A percentile compares a stretch with the other conserved stretches of the same genome.
Evolutionary conservation across 1,140 invertebrate species (phyloP).

Genomic region (Coptotermes formosanus): DNA sequence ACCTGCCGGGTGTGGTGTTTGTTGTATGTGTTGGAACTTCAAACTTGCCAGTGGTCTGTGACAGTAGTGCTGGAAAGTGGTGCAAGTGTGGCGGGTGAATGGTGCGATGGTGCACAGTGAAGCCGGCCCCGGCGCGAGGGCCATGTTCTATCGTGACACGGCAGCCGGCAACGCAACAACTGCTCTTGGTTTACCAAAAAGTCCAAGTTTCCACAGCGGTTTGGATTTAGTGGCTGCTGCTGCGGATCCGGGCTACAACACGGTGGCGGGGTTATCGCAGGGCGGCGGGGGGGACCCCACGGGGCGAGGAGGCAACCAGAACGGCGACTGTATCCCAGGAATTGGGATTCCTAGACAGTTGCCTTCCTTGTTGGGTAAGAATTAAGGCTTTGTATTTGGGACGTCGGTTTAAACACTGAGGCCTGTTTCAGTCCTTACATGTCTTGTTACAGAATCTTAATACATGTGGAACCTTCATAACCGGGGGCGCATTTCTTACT

Average conservation of each 20-base stretch:
- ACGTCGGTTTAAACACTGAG: not conserved
- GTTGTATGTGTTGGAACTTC: not conserved
- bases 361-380: slow-evolving; percentile 40
- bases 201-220: slow-evolving; percentile 79
- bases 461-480: no score
- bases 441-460: no score
- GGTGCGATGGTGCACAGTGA: slow-evolving; percentile 40
- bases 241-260: not conserved
- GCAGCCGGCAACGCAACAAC: slow-evolving; percentile 19
- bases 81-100: slow-evolving; percentile 12
- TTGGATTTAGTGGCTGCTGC: slow-evolving; percentile 65
- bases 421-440: no score
- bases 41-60: no score
- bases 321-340: not conserved
- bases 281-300: not conserved
- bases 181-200: slow-evolving; percentile 71
- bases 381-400: not conserved
- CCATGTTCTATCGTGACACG: slow-evolving; percentile 37
- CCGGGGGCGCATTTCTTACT: no score
- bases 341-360: slow-evolving; percentile 37
- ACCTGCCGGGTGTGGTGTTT: not conserved
- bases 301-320: not conserved
- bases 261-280: slow-evolving; percentile 1
- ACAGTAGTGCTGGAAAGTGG: not conserved
- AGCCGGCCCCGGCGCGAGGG: slow-evolving; percentile 33